Evolutionary conservation across 2,113 vertebrate genomes (phyloP).

Genomic region (Apeltes quadracus): DNA sequence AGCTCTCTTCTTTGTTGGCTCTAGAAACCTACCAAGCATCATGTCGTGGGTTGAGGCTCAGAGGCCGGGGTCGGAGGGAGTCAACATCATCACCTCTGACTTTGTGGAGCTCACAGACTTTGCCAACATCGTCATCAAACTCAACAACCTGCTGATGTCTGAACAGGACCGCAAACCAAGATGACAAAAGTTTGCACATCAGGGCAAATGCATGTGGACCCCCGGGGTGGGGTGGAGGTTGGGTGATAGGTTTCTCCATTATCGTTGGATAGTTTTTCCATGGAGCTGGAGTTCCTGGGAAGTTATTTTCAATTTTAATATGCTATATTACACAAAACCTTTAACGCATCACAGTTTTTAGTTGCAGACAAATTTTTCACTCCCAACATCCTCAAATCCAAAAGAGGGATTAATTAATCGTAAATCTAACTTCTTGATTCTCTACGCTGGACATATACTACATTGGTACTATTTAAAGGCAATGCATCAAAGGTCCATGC

Average conservation of each 20-base stretch:
- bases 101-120: slow-evolving; percentile 98
- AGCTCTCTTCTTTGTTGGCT: slow-evolving; percentile 12
- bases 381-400: slow-evolving; percentile 3
- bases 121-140: slow-evolving; percentile 90
- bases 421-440: slow-evolving; percentile 14
- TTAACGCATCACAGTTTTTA: too few relatives aligned
- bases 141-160: slow-evolving; percentile 87
- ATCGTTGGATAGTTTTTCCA: background rate
- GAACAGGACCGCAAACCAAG: slow-evolving; percentile 50
- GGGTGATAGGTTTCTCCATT: background rate
- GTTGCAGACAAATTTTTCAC: background rate
- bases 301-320: slow-evolving; percentile 10
- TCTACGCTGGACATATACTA: background rate
- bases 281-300: background rate
- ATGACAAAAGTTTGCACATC: slow-evolving; percentile 49
- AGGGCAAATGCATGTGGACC: slow-evolving; percentile 5
- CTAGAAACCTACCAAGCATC: slow-evolving; percentile 93
- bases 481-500: slow-evolving; percentile 8
- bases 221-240: background rate
- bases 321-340: too few relatives aligned
- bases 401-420: slow-evolving; percentile 29
- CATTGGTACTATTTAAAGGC: background rate
- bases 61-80: slow-evolving; percentile 88
- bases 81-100: slow-evolving; percentile 98
- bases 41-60: slow-evolving; percentile 95